These are phyloP conservation scores for Amorpha juglandis DNA, from an alignment of 2,888 invertebrate species.

Conservation along the genomic window DNA sequence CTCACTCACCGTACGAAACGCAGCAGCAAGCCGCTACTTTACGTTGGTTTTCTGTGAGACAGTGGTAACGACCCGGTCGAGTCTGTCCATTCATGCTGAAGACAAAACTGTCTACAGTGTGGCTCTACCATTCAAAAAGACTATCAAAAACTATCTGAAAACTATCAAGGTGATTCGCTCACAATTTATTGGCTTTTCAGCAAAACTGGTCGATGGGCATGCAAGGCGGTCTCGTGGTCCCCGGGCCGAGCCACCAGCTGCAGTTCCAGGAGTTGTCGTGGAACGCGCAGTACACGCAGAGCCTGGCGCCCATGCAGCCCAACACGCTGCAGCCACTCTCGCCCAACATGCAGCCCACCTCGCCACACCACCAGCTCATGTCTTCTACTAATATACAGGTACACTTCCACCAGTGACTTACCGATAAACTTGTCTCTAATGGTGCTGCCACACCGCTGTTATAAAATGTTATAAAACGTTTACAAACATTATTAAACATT, in stretches of 20 bases:
- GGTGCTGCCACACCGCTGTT: no score
- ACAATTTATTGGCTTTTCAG: not conserved
- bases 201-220: slow-evolving; percentile 24
- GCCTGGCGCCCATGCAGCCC: slow-evolving; percentile 36
- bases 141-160: not conserved
- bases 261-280: slow-evolving; percentile 34
- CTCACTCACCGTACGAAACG: no score
- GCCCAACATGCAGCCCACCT: slow-evolving; percentile 28
- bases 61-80: no score
- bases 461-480: no score
- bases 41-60: no score
- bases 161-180: not conserved
- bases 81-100: no score
- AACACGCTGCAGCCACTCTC: slow-evolving; percentile 30
- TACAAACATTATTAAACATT: no score
- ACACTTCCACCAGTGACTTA: no score
- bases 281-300: slow-evolving; percentile 23
- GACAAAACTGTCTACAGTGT: no score
- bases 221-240: slow-evolving; percentile 25
- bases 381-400: slow-evolving; percentile 33
- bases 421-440: no score
- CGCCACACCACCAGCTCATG: not conserved
- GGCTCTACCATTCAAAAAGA: no score
- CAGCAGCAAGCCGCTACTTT: no score
- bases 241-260: slow-evolving; percentile 20